Conservation (phyloP, 1,140 invertebrate genomes). For the Anoplophora glabripennis region DNA sequence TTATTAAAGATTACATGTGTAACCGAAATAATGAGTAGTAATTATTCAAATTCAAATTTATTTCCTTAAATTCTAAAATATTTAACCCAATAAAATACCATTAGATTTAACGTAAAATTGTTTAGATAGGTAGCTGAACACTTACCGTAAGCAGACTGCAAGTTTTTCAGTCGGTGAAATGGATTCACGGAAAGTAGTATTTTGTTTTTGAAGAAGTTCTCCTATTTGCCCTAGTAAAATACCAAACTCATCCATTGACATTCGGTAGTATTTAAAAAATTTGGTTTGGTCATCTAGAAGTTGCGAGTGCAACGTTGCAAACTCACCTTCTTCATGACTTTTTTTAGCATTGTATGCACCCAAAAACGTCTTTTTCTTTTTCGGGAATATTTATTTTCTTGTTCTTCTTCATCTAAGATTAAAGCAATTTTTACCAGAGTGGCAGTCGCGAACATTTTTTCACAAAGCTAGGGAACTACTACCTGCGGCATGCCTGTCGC, state of each 20-base stretch:
- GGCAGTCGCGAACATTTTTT: too few relatives aligned
- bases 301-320: background rate
- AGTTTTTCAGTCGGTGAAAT: background rate
- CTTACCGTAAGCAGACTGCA: background rate
- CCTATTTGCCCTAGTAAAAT: background rate
- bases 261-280: background rate
- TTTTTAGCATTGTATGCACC: background rate
- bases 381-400: background rate
- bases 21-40: too few relatives aligned
- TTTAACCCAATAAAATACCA: too few relatives aligned
- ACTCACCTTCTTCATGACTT: background rate
- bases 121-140: too few relatives aligned
- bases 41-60: too few relatives aligned
- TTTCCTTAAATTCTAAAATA: too few relatives aligned
- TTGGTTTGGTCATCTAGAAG: background rate
- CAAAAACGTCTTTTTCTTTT: background rate
- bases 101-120: too few relatives aligned
- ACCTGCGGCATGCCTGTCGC: too few relatives aligned
- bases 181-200: background rate
- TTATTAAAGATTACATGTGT: too few relatives aligned
- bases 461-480: too few relatives aligned
- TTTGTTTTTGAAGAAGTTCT: background rate
- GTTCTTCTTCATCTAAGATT: too few relatives aligned
- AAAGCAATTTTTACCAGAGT: too few relatives aligned
- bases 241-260: background rate